These are phyloP conservation scores for Poecile montanus DNA, from an alignment of 2,797 vertebrate species.

Conservation along the genomic window DNA sequence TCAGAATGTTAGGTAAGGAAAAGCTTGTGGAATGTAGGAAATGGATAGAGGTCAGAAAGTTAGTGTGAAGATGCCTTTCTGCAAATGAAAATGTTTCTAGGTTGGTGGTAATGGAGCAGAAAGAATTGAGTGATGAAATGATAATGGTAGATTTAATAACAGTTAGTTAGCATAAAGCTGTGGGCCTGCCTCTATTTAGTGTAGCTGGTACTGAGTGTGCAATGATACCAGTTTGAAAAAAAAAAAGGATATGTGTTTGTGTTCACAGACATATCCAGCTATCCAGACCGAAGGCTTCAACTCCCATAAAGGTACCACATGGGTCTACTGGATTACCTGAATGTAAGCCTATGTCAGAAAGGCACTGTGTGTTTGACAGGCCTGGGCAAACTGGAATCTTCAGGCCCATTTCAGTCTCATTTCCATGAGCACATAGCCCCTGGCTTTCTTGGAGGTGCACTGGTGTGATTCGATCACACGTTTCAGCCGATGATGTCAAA, in stretches of 20 bases:
- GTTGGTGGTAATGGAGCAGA: conserved; percentile 41
- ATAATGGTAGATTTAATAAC: conserved; percentile 19
- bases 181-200: not conserved
- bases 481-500: not conserved
- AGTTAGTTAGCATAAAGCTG: conserved; percentile 24
- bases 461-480: not conserved
- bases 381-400: conserved; percentile 65
- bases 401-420: conserved; percentile 31
- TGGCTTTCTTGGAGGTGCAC: conserved; percentile 41
- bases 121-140: not conserved
- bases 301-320: conserved; percentile 59
- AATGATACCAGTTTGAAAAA: conserved; percentile 1
- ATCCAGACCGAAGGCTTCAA: conserved; percentile 38
- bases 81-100: conserved; percentile 24
- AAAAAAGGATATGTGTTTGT: not conserved
- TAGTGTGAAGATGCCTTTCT: conserved; percentile 28
- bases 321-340: conserved; percentile 68
- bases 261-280: conserved; percentile 16
- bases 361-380: conserved; percentile 64
- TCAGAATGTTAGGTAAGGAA: conserved; percentile 61
- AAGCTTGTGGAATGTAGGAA: conserved; percentile 66
- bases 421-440: not conserved
- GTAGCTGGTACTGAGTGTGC: not conserved
- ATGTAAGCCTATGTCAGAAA: conserved; percentile 63
- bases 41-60: conserved; percentile 46